phyloP scores from a whole-genome alignment of 2,113 vertebrate genomes.

The Macquaria ambigua region DNA sequence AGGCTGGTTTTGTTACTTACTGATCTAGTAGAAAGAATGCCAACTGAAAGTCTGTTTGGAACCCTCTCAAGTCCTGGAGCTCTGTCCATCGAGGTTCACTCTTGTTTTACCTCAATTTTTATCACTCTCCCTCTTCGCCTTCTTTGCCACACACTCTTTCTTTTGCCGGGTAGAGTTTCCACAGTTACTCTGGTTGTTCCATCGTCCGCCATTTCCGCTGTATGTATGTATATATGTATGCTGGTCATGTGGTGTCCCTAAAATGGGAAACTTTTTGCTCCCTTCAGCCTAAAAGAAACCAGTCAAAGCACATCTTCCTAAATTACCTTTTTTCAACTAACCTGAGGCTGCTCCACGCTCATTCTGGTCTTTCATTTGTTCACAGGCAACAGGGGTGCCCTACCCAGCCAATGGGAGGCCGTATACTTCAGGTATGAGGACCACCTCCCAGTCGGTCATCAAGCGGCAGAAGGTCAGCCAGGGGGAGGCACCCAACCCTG shows the following conservation, averaged over 20 bases:
- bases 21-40: no score
- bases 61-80: no score
- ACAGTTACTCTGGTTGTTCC: no score
- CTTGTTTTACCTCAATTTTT: no score
- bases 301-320: neutral
- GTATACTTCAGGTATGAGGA: conserved; percentile 90
- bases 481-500: conserved; percentile 93
- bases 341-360: neutral
- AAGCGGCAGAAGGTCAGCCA: conserved; percentile 95
- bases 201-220: no score
- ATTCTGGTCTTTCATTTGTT: conserved; percentile 21
- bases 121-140: no score
- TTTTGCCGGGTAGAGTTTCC: no score
- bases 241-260: neutral
- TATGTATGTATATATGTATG: no score
- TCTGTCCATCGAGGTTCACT: no score
- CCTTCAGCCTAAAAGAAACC: neutral
- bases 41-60: no score
- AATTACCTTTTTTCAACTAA: neutral
- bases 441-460: conserved; percentile 90
- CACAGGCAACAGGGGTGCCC: conserved; percentile 81
- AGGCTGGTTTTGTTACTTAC: no score
- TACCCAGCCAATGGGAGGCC: conserved; percentile 93
- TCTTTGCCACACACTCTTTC: no score
- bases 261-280: neutral